Conservation (phyloP, 1,140 invertebrate genomes). For the Atta colombica region DNA sequence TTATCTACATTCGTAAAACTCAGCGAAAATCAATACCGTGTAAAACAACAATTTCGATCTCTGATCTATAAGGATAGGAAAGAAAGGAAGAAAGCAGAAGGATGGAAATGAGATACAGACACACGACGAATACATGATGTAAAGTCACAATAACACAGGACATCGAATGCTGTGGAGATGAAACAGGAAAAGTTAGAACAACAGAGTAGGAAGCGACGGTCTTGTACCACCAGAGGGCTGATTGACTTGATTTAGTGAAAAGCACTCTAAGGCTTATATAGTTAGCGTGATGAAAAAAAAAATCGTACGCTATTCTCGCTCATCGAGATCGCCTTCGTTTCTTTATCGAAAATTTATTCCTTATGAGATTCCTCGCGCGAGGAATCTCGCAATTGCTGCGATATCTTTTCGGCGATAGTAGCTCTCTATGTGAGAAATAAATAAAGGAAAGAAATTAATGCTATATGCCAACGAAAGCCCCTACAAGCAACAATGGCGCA, state of each 20-base stretch:
- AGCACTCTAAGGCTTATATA: neutral
- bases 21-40: neutral
- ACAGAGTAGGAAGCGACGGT: constrained; percentile 34
- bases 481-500: constrained; percentile 56
- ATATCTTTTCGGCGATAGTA: constrained; percentile 22
- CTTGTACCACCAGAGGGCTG: constrained; percentile 54
- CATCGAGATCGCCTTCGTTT: neutral
- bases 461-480: constrained; percentile 36
- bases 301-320: neutral
- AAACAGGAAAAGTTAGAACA: constrained; percentile 7
- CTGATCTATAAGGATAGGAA: neutral
- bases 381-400: constrained; percentile 14
- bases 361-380: constrained; percentile 24
- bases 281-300: neutral
- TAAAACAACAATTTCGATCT: constrained; percentile 9
- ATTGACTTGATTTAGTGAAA: neutral
- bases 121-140: constrained; percentile 60
- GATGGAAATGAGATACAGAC: constrained; percentile 45
- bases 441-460: neutral
- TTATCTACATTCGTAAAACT: neutral
- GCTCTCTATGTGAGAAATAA: constrained; percentile 31
- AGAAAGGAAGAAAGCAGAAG: neutral
- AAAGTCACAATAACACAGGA: constrained; percentile 47
- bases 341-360: neutral
- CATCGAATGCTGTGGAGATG: constrained; percentile 12